Evolutionary conservation across 2,888 invertebrate species (phyloP), one percentile per base, ranked within the genome.

Genomic region (Luperina nickerlii): DNA sequence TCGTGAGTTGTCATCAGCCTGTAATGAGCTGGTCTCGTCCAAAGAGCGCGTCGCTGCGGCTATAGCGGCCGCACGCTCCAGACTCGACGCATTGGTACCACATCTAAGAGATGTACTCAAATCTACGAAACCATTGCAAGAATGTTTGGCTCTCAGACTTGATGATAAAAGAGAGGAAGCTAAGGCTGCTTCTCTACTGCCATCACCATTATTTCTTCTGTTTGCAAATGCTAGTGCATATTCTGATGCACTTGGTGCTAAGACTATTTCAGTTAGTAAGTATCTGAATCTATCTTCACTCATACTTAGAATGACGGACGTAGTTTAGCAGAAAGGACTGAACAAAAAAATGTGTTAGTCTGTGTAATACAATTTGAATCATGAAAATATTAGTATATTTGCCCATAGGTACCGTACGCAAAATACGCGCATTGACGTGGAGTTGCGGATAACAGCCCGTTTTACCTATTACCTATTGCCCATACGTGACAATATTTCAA

Each of bases 61-160:
- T 74, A 98, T 98, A 85, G 97, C 98, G 67, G 97, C 97, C 24
- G 98, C 98, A 81, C 97, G 98, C 75, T 98, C 98, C 63, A 97
- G 98, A 80, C 97, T 99, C 18, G 98, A 98, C 86, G 98, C 98
- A 75, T 97, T 99, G 63, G 98, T 98, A 11, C 99, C 99, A 0
- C 98, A 98, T 87, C 96, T 99, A 13, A 91, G 92, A 72, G 95
- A 96, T 90, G 96, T 96, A 2, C 94, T 97, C 6, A 95, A 98
- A 97, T 98, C 99, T 0, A 98, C 99, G 0, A 98, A 98, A 93
- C 99, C 99, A 0, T 96, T 99, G 32, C 99, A 99, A 95, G 98
- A 99, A 90, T 98, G 99, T 90, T 97, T 99, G 72, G 98, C 98
- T 54, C 97, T 99, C 89, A 97, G 98, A 7, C 97, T 98, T 78